Evolutionary conservation across 64 coral and sea anemone genomes (phyloP), one percentile per base, ranked within the genome.

Genomic region (Pocillopora damicornis): DNA sequence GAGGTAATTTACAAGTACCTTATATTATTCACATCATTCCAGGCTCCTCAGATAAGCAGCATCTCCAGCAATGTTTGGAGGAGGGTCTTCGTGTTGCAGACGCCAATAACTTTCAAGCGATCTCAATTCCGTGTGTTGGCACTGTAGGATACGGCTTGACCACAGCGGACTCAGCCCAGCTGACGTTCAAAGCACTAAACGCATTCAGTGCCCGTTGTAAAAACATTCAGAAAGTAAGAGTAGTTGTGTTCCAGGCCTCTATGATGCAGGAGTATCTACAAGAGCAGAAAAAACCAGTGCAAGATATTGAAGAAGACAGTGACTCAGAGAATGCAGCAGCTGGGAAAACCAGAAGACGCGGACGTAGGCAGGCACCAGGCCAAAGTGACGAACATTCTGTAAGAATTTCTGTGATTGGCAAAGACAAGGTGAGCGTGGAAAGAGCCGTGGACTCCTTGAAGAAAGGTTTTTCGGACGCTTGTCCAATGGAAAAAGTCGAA

Each of bases 211-310:
- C 4, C 5, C 65, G 14, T 15, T 88, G 77, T 42, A 69, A 88
- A 75, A 92, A 51, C 20, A 59, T 92, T n/a, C 78, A 61, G 17
- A 79, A 88, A 16, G 78, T 92, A 26, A 35, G 86, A 38, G 59
- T 92, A 61, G 91, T 92, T 12, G 75, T 92, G 36, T 92, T 92
- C 67, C 80, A 94, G 75, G 77, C 35, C 75, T 68, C 75, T 18
- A 88, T 92, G 91, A 64, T 92, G 37, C 63, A 75, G 12, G 60
- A 88, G 16, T 92, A 88, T 92, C 63, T 76, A 38, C 86, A 88
- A 66, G 86, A 81, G 45, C 91, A 92, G 18, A 68, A 77, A 61
- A 20, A 72, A 6, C 61, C 38, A 58, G 35, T 65, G 6, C 75
- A 78, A 36, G 22, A 77, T 71, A 58, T 23, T 22, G 34, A 85